Base-by-base conservation (phyloP, 2,888 invertebrate genomes). In the Xanthia togata region DNA sequence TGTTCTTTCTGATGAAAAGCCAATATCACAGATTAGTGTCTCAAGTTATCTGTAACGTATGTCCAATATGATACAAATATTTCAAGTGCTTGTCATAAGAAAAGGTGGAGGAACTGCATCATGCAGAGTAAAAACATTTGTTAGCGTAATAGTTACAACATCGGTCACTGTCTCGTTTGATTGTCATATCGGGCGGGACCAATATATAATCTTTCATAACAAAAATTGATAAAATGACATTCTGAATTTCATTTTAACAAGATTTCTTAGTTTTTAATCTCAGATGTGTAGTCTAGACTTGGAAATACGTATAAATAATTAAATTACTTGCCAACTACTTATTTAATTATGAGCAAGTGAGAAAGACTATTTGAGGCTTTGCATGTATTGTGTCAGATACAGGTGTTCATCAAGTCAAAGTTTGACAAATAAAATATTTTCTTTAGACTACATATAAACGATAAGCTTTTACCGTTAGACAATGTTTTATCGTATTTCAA, bases 161-260 rank as follows among this genome's bases (percentile, higher is more conserved):
- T 69, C 75, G 20, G 70, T 84, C 70, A 80, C 23, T 84, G 84
- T 84, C 80, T 23, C 3, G 26, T 50, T 75, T 65, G 75, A 84
- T 71, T 84, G 68, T 68, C 59, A 75, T 72, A 75, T 82, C 68
- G n/a, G 26, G 8, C 47, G 47, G 35, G 26, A 71, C 44, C 44
- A 83, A 70, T n/a, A n/a, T n/a, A n/a, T 63, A 67, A 38, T 57
- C 73, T 53, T 47, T 26, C 47, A 55, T 68, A 31, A 31, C 5
- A 31, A 44, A 69, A 55, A 41, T 17, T 60, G 74, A 83, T 71
- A 84, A 71, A 55, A 47, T 41, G n/a, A 23, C 12, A 60, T 38
- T 38, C 44, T 17, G 12, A 50, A 41, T 35, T 57, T 50, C 31
- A 57, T 31, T 50, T 60, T 71, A 38, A n/a, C 4, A 31, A 47